Base-by-base conservation (phyloP, 2,888 invertebrate species). In the Bruchidius siliquastri region DNA sequence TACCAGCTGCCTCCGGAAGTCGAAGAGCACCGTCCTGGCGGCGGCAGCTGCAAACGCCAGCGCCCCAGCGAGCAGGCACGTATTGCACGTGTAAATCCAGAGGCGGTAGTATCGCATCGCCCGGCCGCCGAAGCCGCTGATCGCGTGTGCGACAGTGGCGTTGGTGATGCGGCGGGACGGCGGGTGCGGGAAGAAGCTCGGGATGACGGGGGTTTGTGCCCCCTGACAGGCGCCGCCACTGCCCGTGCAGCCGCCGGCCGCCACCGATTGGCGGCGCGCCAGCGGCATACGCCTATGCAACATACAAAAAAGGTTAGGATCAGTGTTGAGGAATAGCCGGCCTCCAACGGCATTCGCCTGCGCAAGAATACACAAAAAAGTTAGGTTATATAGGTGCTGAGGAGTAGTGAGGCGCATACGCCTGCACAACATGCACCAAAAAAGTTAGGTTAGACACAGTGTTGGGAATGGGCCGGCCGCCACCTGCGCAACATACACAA, bases 51-150 rank as follows among this genome's bases (percentile, higher is more conserved):
- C 91, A 86, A 95, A 94, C 76, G 93, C 93, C 80, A 95, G 88
- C 84, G 94, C 94, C 85, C 93, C 94, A 82, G 94, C 91, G 87
- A 95, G 89, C 87, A 96, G 90, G 83, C 94, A 95, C 88, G 93
- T 92, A 90, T 95, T 95, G 92, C 95, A 95, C 87, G 94, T 93
- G 90, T 95, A 95, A 87, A 96, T 95, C 95, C 95, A 95, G 87
- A 95, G 92, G 88, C 95, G 93, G 88, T 94, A 94, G 89, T 94
- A 94, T 90, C 93, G 90, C 91, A 91, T 91, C 84, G 90, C 88
- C 88, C 85, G 84, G 80, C 82, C 82, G 78, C 84, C 83, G 78
- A 84, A 80, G 76, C 82, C 82, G 76, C 83, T 81, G 81, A 83
- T 83, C 79, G 84, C 89, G 30, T 32, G 26, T 13, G 71, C 21